phyloP scores from a whole-genome alignment of 2,113 vertebrate genomes.

The Cololabis saira region DNA sequence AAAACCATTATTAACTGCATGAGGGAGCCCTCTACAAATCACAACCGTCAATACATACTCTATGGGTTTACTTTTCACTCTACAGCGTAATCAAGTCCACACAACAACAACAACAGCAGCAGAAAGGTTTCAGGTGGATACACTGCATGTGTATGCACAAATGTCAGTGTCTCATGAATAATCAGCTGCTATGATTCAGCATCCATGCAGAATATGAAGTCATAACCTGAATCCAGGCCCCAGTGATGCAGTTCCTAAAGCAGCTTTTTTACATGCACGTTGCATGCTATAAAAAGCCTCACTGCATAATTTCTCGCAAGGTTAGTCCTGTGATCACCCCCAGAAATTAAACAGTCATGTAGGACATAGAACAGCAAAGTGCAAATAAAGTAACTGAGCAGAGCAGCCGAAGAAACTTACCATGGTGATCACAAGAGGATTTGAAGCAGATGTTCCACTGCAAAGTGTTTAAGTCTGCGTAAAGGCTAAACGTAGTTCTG shows the following conservation, averaged over 20 bases:
- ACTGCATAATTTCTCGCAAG: constrained; percentile 55
- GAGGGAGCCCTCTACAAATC: background rate
- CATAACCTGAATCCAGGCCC: constrained; percentile 43
- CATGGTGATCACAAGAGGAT: constrained; percentile 56
- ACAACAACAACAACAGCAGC: constrained; percentile 23
- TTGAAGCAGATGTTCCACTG: constrained; percentile 52
- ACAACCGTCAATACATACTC: background rate
- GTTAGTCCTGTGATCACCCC: constrained; percentile 45
- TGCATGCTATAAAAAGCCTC: constrained; percentile 40
- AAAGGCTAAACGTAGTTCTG: constrained; percentile 54
- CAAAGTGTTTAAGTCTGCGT: constrained; percentile 48
- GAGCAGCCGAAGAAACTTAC: constrained; percentile 68
- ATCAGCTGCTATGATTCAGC: constrained; percentile 1
- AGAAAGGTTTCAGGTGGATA: background rate
- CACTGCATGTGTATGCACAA: constrained; percentile 13
- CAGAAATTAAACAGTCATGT: constrained; percentile 35
- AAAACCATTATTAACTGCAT: constrained; percentile 3
- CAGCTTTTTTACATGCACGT: constrained; percentile 54
- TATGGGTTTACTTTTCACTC: background rate
- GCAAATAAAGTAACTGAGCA: constrained; percentile 25
- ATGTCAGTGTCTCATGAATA: constrained; percentile 28
- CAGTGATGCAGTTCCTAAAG: constrained; percentile 39
- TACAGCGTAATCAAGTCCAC: background rate
- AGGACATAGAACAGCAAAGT: constrained; percentile 41
- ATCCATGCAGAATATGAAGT: constrained; percentile 31